phyloP scores from a whole-genome alignment of 2,797 vertebrate species.

The Lepilemur ruficaudatus region DNA sequence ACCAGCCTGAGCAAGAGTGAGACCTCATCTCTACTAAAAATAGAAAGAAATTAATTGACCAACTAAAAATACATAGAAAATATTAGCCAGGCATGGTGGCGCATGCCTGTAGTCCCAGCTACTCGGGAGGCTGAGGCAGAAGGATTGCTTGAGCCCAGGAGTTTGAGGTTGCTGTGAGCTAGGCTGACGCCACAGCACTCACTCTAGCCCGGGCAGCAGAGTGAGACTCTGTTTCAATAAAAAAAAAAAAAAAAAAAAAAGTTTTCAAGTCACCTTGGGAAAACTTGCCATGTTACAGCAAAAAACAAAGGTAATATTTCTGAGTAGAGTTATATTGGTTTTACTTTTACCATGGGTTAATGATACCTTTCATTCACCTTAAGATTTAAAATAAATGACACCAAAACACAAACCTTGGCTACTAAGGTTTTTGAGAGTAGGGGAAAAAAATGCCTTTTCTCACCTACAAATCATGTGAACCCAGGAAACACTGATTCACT shows the following conservation, averaged over 20 bases:
- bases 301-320: slow-evolving; percentile 33
- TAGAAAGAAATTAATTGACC: too few species aligned
- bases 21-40: too few species aligned
- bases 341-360: not conserved
- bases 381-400: slow-evolving; percentile 35
- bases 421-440: not conserved
- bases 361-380: not conserved
- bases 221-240: too few species aligned
- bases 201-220: too few species aligned
- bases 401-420: not conserved
- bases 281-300: not conserved
- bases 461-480: not conserved
- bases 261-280: slow-evolving; percentile 1
- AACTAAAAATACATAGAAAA: too few species aligned
- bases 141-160: too few species aligned
- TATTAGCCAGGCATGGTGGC: too few species aligned
- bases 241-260: not conserved
- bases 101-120: too few species aligned
- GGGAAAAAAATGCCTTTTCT: not conserved
- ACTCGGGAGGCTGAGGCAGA: too few species aligned
- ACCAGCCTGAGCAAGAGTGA: too few species aligned
- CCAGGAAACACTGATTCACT: not conserved
- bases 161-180: too few species aligned
- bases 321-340: not conserved
- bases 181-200: too few species aligned